phyloP scores from a whole-genome alignment of 2,113 vertebrate genomes.

The Pogonocichla stellata region DNA sequence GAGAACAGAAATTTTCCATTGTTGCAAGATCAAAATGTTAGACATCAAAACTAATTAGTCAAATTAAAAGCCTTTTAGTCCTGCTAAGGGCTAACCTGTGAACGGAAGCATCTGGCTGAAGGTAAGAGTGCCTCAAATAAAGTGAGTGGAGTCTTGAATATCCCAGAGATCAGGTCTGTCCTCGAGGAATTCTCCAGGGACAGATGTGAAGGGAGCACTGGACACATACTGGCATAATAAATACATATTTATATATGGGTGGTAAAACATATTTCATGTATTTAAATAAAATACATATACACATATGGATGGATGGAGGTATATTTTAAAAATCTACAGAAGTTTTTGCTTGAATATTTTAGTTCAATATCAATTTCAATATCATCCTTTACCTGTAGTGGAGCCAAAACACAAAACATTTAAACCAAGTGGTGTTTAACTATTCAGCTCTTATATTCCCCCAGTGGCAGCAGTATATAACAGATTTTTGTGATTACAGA shows the following conservation, averaged over 20 bases:
- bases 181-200: neutral
- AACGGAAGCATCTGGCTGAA: neutral
- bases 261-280: neutral
- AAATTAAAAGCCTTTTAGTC: neutral
- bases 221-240: neutral
- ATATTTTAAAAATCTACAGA: neutral
- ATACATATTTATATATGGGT: neutral
- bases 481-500: neutral
- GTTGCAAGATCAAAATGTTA: neutral
- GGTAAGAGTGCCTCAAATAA: neutral
- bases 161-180: neutral
- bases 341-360: neutral
- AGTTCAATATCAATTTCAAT: neutral
- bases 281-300: neutral
- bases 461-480: neutral
- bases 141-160: neutral
- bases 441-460: neutral
- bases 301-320: neutral
- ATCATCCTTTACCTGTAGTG: neutral
- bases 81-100: neutral
- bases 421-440: neutral
- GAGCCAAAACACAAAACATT: neutral
- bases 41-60: neutral
- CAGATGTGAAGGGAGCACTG: accelerated
- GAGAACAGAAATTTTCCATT: neutral